These are phyloP conservation scores for Synanthedon formicaeformis DNA, from an alignment of 2,888 invertebrate genomes.

Conservation along the genomic window DNA sequence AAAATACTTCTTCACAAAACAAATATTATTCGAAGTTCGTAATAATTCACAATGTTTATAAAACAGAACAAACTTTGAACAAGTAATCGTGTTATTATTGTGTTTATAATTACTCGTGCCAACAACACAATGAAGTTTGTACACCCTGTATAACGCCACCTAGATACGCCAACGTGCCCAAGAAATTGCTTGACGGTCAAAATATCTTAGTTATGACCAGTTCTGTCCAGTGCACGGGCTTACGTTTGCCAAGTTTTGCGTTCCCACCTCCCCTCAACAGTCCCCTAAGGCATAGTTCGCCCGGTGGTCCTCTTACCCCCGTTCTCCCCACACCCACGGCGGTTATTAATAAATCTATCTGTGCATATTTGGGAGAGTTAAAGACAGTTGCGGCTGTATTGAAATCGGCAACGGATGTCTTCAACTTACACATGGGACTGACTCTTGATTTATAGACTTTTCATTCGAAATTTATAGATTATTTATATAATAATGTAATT, in stretches of 20 bases:
- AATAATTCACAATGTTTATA: neutral
- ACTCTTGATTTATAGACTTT: neutral
- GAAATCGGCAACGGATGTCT: slow-evolving; percentile 20
- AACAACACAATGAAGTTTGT: slow-evolving; percentile 29
- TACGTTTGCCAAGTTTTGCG: slow-evolving; percentile 60
- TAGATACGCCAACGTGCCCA: slow-evolving; percentile 39
- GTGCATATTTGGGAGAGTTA: slow-evolving; percentile 51
- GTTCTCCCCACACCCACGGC: slow-evolving; percentile 20
- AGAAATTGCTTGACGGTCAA: slow-evolving; percentile 69
- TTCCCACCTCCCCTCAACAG: slow-evolving; percentile 12
- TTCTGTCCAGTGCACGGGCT: slow-evolving; percentile 63
- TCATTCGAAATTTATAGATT: no score
- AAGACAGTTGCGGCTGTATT: slow-evolving; percentile 47
- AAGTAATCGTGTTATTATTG: slow-evolving; percentile 31
- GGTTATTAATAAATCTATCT: slow-evolving; percentile 69
- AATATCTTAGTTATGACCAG: slow-evolving; percentile 71
- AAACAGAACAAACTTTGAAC: slow-evolving; percentile 13
- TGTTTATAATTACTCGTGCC: slow-evolving; percentile 42
- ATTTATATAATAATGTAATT: no score
- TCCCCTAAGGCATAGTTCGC: slow-evolving; percentile 44
- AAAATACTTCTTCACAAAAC: neutral
- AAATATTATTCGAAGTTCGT: neutral
- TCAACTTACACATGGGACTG: neutral
- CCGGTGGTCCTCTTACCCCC: slow-evolving; percentile 15
- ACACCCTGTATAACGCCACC: slow-evolving; percentile 45